phyloP scores from a whole-genome alignment of 2,797 vertebrate species.

The Urocyon cinereoargenteus region DNA sequence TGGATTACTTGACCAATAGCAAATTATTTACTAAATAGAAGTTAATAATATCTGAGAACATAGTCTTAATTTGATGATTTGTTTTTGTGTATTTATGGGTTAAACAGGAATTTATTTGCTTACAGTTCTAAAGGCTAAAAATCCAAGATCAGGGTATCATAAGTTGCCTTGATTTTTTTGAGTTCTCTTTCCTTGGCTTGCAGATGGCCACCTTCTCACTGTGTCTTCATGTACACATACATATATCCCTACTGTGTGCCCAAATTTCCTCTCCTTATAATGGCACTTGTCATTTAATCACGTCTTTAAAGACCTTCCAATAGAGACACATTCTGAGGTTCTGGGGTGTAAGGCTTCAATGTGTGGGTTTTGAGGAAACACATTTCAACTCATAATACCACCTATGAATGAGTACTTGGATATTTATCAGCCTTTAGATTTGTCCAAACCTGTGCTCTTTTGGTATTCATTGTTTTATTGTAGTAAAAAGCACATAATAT shows the following conservation, averaged over 20 bases:
- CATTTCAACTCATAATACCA: not conserved
- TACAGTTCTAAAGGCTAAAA: not conserved
- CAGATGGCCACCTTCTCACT: not conserved
- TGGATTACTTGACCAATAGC: not conserved
- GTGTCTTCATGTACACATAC: not conserved
- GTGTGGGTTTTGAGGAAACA: fast-evolving
- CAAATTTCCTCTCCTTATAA: not conserved
- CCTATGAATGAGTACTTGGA: not conserved
- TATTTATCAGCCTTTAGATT: not conserved
- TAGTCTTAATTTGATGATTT: not conserved
- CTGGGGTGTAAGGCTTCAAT: not conserved
- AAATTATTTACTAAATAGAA: not conserved
- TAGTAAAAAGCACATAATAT: not conserved
- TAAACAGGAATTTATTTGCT: not conserved
- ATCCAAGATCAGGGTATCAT: no score
- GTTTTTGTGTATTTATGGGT: not conserved
- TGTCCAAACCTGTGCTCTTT: not conserved
- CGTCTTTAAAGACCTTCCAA: not conserved
- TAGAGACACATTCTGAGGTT: not conserved
- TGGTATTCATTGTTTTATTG: not conserved
- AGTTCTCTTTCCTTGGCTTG: not conserved
- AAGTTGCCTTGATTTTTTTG: not conserved
- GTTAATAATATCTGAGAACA: not conserved
- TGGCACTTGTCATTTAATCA: not conserved
- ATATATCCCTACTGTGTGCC: not conserved